phyloP scores from a whole-genome alignment of 2,113 vertebrate genomes.

The Edolisoma coerulescens region DNA sequence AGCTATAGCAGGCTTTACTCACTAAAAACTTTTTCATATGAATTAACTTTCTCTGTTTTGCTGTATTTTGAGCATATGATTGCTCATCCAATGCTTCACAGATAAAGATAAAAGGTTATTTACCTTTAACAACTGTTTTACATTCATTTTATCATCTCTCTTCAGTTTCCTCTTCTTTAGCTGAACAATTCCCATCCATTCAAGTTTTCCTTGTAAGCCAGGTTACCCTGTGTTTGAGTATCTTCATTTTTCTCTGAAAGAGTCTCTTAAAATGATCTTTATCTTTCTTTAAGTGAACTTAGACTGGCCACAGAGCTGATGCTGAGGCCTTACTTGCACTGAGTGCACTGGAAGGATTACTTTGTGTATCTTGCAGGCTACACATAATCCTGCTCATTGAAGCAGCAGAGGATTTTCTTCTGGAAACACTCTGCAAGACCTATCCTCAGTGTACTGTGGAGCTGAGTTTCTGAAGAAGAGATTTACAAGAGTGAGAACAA shows the following conservation, averaged over 20 bases:
- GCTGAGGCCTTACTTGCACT: background rate
- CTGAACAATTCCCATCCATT: background rate
- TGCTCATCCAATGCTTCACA: background rate
- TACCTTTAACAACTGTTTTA: background rate
- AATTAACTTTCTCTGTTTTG: background rate
- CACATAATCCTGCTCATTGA: background rate
- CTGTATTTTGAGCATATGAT: background rate
- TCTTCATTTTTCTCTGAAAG: background rate
- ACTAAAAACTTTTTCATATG: background rate
- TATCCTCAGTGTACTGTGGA: background rate
- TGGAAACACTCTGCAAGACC: background rate
- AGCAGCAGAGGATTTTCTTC: background rate
- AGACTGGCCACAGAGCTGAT: background rate
- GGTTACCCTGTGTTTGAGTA: background rate
- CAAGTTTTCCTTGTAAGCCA: background rate
- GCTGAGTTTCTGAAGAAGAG: background rate
- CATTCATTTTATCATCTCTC: background rate
- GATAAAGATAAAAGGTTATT: background rate
- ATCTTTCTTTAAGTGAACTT: background rate
- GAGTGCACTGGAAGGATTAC: background rate
- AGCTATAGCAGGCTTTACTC: background rate
- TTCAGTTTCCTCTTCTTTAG: background rate
- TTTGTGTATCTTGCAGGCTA: background rate
- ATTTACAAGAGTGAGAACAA: background rate
- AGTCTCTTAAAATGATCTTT: background rate